Base-by-base conservation (phyloP, 2,888 invertebrate species). In the Drosophila affinis region DNA sequence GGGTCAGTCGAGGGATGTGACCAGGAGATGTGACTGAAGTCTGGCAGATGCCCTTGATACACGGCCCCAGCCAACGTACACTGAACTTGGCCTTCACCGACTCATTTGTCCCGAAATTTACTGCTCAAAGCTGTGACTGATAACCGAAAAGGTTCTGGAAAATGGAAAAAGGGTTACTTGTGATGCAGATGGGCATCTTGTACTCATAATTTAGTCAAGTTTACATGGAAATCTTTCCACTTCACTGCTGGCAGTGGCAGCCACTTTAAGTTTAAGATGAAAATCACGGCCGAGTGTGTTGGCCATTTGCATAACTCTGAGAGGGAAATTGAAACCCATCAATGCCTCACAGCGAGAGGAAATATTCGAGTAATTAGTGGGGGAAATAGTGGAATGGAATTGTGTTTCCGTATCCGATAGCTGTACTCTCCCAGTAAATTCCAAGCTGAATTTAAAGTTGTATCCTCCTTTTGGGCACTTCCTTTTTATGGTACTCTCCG, bases 1-100 rank as follows among this genome's bases (percentile, higher is more conserved):
- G 87, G 84, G 87, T 86, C 87, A 86, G 71, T 70, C 77, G 60
- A 68, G 86, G 85, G 85, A 84, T 84, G 81, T 86, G 84, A 83
- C 84, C 75, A 68, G 58, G 39, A 39, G 14, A 39, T 39, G 34
- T 39, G 14, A 4, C 14, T 12, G 5, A 69, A 73, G 70, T 67
- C 62, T 46, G n/a, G 24, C 44, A 56, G 73, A 65, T 85, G 86
- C 45, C 82, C 82, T 85, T 82, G 87, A 85, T 77, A 65, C 48
- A 57, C 49, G 58, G 70, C 60, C 57, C 51, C 48, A 60, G 32
- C 51, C 49, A 51, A 44, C 24, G 39, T 12, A 45, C 60, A 5
- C 18, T 84, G 87, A 88, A 88, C 84, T 85, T 88, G 88, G 75
- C 84, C 87, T 88, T 82, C 72, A 70, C 2, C 62, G 64, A 59